Evolutionary conservation across 2,797 vertebrate species (phyloP).

Genomic region (Gallinago stenura): DNA sequence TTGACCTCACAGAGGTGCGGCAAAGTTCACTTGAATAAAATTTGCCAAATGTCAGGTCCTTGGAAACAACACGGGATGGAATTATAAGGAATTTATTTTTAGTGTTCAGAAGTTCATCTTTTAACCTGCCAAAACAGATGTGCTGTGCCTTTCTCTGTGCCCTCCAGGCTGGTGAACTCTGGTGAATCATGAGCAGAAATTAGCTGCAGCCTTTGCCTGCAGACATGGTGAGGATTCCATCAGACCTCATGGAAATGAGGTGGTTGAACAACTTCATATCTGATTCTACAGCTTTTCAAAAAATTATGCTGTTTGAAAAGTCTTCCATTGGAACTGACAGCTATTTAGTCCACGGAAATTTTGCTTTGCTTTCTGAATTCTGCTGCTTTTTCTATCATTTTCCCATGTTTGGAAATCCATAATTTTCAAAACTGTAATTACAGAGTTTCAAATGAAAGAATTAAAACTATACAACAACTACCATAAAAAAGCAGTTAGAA

Average conservation of each 20-base stretch:
- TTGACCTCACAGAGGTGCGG: background rate
- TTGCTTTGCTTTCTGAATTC: background rate
- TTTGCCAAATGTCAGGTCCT: background rate
- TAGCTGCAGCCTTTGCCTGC: slow-evolving; percentile 15
- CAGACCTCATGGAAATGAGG: background rate
- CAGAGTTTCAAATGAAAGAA: background rate
- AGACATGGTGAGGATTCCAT: slow-evolving; percentile 1
- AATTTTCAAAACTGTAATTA: background rate
- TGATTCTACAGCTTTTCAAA: background rate
- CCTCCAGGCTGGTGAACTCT: slow-evolving; percentile 7
- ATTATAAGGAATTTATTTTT: background rate
- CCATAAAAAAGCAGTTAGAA: background rate
- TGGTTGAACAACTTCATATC: background rate
- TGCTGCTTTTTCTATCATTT: background rate
- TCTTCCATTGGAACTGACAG: background rate
- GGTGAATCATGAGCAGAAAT: slow-evolving; percentile 28
- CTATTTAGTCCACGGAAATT: background rate
- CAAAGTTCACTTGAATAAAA: slow-evolving; percentile 2
- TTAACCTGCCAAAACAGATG: background rate
- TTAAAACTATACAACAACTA: background rate
- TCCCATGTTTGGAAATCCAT: background rate
- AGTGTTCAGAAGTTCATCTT: slow-evolving; percentile 8
- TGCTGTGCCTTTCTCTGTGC: background rate
- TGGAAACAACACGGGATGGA: background rate
- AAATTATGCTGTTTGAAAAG: background rate